Conservation (phyloP, 2,797 vertebrate genomes). For the Pelochelys cantorii region DNA sequence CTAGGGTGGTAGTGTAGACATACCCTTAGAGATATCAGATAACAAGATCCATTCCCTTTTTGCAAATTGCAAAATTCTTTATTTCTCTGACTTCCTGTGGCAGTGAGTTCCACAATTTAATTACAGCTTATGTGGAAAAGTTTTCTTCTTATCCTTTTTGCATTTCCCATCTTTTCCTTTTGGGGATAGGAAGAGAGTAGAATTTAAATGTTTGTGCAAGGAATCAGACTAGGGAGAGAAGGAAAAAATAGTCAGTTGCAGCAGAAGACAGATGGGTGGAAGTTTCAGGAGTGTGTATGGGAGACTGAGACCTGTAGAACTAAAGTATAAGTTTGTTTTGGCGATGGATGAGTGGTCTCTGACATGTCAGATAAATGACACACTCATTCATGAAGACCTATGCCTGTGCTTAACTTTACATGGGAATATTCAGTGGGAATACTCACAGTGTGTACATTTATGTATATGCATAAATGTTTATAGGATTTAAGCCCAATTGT, state of each 20-base stretch:
- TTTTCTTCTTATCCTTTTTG: background rate
- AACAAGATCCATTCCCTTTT: background rate
- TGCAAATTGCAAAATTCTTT: background rate
- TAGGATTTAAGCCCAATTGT: background rate
- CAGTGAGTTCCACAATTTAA: background rate
- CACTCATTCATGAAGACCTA: background rate
- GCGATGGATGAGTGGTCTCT: background rate
- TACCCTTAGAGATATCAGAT: no score
- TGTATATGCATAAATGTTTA: background rate
- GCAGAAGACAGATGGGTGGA: background rate
- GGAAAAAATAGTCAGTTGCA: background rate
- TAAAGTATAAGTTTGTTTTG: background rate
- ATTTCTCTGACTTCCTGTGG: background rate
- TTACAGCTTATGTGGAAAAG: background rate
- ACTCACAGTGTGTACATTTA: background rate
- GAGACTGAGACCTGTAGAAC: background rate
- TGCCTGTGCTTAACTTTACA: background rate
- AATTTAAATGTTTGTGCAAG: background rate
- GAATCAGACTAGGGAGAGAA: background rate
- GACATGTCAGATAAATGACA: background rate
- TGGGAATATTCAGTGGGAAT: background rate
- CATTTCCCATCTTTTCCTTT: background rate
- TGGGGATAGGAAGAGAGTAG: background rate
- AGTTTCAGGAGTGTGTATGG: background rate
- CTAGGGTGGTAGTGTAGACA: no score